Evolutionary conservation across 2,113 vertebrate genomes (phyloP).

Genomic region (Hippocampus mohnikei): DNA sequence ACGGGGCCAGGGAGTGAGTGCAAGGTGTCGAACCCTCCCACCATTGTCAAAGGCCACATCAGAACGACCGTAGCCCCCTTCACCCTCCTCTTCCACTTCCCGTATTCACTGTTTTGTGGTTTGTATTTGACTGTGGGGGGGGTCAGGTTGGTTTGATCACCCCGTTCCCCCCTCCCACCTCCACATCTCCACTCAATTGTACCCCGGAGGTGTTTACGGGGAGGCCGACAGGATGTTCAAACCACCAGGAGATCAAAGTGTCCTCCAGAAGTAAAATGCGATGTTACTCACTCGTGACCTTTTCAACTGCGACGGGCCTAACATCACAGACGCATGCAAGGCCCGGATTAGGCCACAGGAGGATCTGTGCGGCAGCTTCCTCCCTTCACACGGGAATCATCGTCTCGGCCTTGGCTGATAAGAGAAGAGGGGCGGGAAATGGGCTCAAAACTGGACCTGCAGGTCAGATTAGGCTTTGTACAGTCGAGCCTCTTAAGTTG

Average conservation of each 20-base stretch:
- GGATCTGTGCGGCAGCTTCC: constrained; percentile 40
- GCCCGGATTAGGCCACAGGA: constrained; percentile 43
- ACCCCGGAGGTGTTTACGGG: constrained; percentile 74
- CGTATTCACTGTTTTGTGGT: constrained; percentile 38
- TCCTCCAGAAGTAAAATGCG: constrained; percentile 64
- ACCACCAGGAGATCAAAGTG: constrained; percentile 74
- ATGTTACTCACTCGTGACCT: constrained; percentile 68
- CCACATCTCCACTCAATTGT: constrained; percentile 56
- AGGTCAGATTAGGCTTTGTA: not conserved
- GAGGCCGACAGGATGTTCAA: constrained; percentile 73
- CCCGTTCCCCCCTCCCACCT: not conserved
- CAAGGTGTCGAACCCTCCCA: constrained; percentile 67
- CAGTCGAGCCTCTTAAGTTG: no score
- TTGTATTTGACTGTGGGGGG: constrained; percentile 52
- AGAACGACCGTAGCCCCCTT: constrained; percentile 26
- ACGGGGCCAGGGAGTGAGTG: constrained; percentile 49
- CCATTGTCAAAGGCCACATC: constrained; percentile 60
- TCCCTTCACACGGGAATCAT: constrained; percentile 29
- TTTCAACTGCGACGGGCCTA: constrained; percentile 65
- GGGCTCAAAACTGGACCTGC: constrained; percentile 11
- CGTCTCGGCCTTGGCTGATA: constrained; percentile 25
- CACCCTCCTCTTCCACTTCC: constrained; percentile 36
- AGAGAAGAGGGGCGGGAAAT: constrained; percentile 6
- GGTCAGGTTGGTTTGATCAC: constrained; percentile 56
- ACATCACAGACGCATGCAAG: constrained; percentile 59